Evolutionary conservation across 2,797 vertebrate species (phyloP), one percentile per base, ranked within the genome.

Genomic region (Capromys pilorides): DNA sequence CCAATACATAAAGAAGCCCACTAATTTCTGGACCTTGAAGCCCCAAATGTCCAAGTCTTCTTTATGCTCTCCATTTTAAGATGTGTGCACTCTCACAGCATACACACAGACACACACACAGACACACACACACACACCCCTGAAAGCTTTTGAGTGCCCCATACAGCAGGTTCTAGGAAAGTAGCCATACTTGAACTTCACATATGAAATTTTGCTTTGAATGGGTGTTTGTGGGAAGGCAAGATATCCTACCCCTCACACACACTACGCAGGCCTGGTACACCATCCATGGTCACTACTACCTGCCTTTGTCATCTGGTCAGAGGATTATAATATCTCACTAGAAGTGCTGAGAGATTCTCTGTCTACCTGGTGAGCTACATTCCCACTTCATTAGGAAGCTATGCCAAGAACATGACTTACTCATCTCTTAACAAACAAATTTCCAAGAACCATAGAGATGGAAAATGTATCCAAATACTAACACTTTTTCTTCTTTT

Each of bases 41-140:
- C 49, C 75, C 77, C 86, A 69, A 90, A 45, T 67, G 96, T 54
- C n/a, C 79, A 26, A 51, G 54, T 59, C 49, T 93, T 45, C 31
- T 71, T 92, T 19, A 33, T 6, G 79, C 62, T 39, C 2, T 64
- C 41, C 57, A 36, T 14, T n/a, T 78, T 41, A n/a, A 66, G 19
- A 24, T 1, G 18, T 14, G 11, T n/a, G 16, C 18, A 51, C 16
- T 31, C 73, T 73, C 41, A 11, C 16, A 10, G 24, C 28, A 36
- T 1, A 33, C 33, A 62, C 28, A 57, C 7, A 33, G 11, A 2
- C 22, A 13, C 10, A 11, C 5, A 45, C 31, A 24, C 51, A 51
- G 14, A 57, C 22, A 31, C 10, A 5, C 33, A 21, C 71, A 9
- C 33, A n/a, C 39, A 21, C 39, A 11, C 13, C 36, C 31, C 24